Percentiles rank a stretch among this genome's conserved stretches.
Evolutionary conservation across 1,140 invertebrate species (phyloP).

Genomic region (Galleria mellonella): DNA sequence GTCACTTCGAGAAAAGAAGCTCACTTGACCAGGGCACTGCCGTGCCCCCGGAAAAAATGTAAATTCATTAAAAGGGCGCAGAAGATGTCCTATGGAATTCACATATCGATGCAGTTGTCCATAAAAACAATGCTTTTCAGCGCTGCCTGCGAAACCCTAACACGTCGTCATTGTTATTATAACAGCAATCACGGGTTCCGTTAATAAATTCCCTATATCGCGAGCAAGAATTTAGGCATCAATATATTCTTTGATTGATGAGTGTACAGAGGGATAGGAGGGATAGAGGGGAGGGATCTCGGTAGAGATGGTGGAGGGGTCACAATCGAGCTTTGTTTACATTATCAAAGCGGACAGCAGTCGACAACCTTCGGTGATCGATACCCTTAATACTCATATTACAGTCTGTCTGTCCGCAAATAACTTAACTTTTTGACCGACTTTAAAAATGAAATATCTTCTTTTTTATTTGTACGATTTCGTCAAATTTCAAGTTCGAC

Average conservation of each 20-base stretch:
- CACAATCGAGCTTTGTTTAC: conserved; percentile 36
- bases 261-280: neutral
- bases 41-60: neutral
- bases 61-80: neutral
- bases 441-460: neutral
- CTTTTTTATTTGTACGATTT: neutral
- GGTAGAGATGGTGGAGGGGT: neutral
- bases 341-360: conserved; percentile 22
- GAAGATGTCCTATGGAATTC: neutral
- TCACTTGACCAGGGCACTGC: neutral
- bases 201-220: neutral
- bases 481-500: neutral
- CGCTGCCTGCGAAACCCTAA: too few species aligned
- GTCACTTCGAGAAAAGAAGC: too few species aligned
- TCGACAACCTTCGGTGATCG: conserved; percentile 14
- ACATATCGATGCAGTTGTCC: too few species aligned
- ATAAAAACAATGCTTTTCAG: too few species aligned
- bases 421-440: neutral
- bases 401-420: neutral
- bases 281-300: neutral
- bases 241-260: neutral
- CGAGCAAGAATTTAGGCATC: neutral
- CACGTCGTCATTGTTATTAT: too few species aligned
- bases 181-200: neutral
- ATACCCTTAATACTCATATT: too few species aligned